Conservation (phyloP, 2,113 vertebrate genomes). For the Benthochromis sp. region DNA sequence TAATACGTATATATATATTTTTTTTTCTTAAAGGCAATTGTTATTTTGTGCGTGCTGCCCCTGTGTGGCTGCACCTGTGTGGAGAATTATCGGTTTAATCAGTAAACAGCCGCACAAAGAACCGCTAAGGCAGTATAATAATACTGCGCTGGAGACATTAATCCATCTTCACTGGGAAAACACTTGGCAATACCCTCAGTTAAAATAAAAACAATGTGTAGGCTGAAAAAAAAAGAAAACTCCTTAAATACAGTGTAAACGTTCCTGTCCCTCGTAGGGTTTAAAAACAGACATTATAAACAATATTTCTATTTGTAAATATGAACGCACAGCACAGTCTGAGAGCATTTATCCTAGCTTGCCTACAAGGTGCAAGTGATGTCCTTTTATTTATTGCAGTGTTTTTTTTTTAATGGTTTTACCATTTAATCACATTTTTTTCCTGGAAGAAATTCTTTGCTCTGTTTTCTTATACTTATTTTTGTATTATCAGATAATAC, state of each 20-base stretch:
- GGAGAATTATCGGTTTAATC: constrained; percentile 32
- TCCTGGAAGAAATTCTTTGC: no score
- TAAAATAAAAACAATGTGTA: background rate
- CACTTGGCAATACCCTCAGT: background rate
- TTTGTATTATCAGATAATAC: background rate
- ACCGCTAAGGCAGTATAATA: background rate
- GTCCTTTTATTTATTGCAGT: background rate
- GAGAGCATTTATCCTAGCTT: background rate
- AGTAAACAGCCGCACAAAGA: background rate
- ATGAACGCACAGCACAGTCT: background rate
- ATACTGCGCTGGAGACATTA: background rate
- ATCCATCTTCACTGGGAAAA: background rate
- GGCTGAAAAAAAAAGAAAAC: background rate
- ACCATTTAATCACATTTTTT: background rate
- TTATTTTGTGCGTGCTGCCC: constrained; percentile 31
- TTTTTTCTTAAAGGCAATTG: background rate
- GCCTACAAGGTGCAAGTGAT: background rate
- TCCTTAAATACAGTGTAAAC: background rate
- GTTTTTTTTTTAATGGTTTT: background rate
- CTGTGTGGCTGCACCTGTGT: background rate
- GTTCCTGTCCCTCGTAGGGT: background rate
- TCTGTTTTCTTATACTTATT: background rate
- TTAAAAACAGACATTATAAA: background rate
- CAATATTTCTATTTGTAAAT: background rate
- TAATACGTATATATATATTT: background rate